Conservation (phyloP, 2,797 vertebrate genomes). For the Cryptoprocta ferox region DNA sequence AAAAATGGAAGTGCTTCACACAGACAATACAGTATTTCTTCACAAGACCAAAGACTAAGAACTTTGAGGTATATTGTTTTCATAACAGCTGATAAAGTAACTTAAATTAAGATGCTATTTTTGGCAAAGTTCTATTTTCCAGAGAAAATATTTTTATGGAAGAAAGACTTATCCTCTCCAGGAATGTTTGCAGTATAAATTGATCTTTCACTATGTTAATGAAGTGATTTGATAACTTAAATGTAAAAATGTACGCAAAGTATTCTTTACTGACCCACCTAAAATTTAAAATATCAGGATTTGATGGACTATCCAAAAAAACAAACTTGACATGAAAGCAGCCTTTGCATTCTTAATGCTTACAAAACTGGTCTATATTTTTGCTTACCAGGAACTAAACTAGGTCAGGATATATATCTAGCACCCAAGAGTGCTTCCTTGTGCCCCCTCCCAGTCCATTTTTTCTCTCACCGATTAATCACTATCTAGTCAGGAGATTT, state of each 20-base stretch:
- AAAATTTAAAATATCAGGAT: conserved; percentile 1
- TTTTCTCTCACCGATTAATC: not conserved
- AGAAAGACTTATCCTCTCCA: not conserved
- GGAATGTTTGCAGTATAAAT: not conserved
- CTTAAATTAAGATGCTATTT: not conserved
- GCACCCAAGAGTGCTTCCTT: not conserved
- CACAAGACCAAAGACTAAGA: not conserved
- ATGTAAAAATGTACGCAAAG: not conserved
- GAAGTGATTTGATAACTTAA: not conserved
- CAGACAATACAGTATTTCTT: not conserved
- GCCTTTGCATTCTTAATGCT: not conserved
- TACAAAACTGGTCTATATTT: not conserved
- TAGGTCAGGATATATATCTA: not conserved
- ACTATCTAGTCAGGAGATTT: not conserved
- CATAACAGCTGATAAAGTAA: not conserved
- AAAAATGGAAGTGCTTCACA: not conserved
- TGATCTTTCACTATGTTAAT: not conserved
- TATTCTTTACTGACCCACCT: not conserved
- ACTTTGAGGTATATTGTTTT: conserved; percentile 3
- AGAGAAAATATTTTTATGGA: not conserved
- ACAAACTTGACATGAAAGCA: not conserved
- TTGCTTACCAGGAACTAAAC: not conserved
- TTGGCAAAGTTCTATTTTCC: not conserved
- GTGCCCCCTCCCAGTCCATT: not conserved
- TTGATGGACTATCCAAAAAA: not conserved